phyloP scores from a whole-genome alignment of 2,888 invertebrate genomes.

The Choreutis nemorana region DNA sequence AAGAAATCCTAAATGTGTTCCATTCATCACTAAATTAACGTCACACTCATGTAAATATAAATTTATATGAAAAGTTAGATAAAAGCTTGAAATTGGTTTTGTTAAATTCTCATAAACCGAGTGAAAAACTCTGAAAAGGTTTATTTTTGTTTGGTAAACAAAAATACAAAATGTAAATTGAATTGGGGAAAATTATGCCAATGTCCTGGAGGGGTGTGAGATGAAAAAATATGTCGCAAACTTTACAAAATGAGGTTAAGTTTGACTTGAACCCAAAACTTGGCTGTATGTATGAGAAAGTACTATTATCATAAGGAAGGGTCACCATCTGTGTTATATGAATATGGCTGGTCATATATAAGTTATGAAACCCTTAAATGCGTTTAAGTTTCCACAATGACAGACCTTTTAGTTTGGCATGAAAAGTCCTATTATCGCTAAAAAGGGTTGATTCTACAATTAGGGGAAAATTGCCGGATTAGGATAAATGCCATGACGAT shows the following conservation, averaged over 20 bases:
- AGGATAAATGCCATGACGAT: too few species aligned
- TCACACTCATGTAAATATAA: too few species aligned
- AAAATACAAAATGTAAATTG: constrained; percentile 8
- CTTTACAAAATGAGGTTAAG: too few species aligned
- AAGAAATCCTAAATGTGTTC: too few species aligned
- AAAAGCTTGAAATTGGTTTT: constrained; percentile 10
- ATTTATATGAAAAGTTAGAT: constrained; percentile 15
- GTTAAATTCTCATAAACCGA: constrained; percentile 9
- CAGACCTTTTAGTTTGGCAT: constrained; percentile 23
- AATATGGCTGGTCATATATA: constrained; percentile 28
- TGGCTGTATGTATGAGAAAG: constrained; percentile 27
- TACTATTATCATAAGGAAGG: constrained; percentile 24
- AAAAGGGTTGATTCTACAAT: too few species aligned
- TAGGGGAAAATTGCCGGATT: constrained; percentile 13
- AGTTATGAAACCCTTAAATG: constrained; percentile 23
- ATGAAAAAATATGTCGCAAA: constrained; percentile 23
- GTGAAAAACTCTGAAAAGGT: constrained; percentile 9
- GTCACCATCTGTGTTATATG: constrained; percentile 27
- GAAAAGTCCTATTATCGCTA: constrained; percentile 19
- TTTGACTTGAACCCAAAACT: constrained; percentile 26
- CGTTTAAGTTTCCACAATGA: constrained; percentile 19
- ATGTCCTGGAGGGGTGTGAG: constrained; percentile 9
- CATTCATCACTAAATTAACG: too few species aligned
- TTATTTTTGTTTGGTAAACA: constrained; percentile 12
- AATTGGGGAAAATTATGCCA: constrained; percentile 11